Evolutionary conservation across 2,113 vertebrate species (phyloP).

Genomic region (Tor tambroides): DNA sequence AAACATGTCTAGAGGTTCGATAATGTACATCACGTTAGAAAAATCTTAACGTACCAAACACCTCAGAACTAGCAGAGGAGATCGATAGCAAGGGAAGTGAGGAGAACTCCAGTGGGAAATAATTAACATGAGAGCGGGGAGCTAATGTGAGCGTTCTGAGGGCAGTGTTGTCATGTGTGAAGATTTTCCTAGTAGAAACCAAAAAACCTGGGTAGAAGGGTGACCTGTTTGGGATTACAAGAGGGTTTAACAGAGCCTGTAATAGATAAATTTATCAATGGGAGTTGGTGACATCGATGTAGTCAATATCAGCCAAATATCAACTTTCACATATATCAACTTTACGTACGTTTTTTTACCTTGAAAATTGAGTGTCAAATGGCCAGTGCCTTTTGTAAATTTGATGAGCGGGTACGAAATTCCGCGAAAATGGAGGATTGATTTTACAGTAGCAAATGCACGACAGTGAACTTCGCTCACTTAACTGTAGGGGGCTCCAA

Average conservation of each 20-base stretch:
- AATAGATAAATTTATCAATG: background rate
- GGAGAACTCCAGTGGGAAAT: constrained; percentile 66
- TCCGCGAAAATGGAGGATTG: too few relatives aligned
- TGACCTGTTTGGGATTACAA: background rate
- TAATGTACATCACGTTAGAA: constrained; percentile 9
- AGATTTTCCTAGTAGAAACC: background rate
- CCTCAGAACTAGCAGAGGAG: constrained; percentile 59
- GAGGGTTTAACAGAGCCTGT: background rate
- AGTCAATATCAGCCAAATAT: too few relatives aligned
- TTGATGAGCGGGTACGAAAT: too few relatives aligned
- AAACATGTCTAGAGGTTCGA: background rate
- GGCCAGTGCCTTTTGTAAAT: too few relatives aligned
- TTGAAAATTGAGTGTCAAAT: too few relatives aligned
- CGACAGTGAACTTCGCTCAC: too few relatives aligned
- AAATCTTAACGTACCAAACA: constrained; percentile 12
- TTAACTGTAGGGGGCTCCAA: too few relatives aligned
- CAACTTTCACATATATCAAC: too few relatives aligned
- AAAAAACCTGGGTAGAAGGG: too few relatives aligned
- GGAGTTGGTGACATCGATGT: background rate
- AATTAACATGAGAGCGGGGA: constrained; percentile 64
- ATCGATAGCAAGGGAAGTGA: constrained; percentile 64
- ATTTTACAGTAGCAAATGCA: too few relatives aligned
- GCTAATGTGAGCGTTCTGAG: constrained; percentile 50
- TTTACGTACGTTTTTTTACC: too few relatives aligned
- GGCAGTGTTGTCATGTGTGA: background rate